Conservation (phyloP, 1,140 invertebrate species). For the Subanguina moxae region DNA sequence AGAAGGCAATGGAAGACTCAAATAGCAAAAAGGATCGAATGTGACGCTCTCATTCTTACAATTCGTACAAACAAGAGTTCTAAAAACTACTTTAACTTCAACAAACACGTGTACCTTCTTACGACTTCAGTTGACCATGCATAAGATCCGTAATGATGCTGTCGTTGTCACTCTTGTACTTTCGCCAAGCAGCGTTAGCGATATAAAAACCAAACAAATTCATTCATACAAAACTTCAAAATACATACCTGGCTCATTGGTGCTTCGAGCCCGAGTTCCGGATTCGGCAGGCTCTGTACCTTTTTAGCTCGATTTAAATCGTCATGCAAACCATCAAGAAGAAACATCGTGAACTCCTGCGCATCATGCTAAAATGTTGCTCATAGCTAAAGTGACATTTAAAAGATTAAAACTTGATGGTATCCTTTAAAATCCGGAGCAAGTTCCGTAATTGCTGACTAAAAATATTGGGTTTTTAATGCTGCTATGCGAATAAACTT, state of each 20-base stretch:
- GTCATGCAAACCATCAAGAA: conserved; percentile 68
- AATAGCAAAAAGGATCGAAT: conserved; percentile 3
- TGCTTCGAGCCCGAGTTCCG: too few species aligned
- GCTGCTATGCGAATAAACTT: background rate
- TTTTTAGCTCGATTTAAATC: conserved; percentile 68
- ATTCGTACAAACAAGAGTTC: background rate
- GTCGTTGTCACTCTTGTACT: conserved; percentile 16
- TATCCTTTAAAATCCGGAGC: conserved; percentile 72
- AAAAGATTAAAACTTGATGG: too few species aligned
- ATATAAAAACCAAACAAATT: conserved; percentile 6
- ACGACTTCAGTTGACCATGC: conserved; percentile 20
- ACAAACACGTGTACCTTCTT: too few species aligned
- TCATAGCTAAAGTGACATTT: too few species aligned
- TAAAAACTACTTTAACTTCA: too few species aligned
- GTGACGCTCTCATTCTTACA: background rate
- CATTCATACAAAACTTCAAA: too few species aligned
- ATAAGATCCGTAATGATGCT: conserved; percentile 20
- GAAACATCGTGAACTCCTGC: conserved; percentile 74
- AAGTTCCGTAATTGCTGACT: conserved; percentile 66
- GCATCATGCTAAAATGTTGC: too few species aligned
- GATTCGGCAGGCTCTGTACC: too few species aligned
- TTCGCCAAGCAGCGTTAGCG: conserved; percentile 22
- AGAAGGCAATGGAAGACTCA: background rate
- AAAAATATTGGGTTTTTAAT: conserved; percentile 59
- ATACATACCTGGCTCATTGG: too few species aligned